phyloP scores from a whole-genome alignment of 1,140 invertebrate species.

The Drosophila funebris region DNA sequence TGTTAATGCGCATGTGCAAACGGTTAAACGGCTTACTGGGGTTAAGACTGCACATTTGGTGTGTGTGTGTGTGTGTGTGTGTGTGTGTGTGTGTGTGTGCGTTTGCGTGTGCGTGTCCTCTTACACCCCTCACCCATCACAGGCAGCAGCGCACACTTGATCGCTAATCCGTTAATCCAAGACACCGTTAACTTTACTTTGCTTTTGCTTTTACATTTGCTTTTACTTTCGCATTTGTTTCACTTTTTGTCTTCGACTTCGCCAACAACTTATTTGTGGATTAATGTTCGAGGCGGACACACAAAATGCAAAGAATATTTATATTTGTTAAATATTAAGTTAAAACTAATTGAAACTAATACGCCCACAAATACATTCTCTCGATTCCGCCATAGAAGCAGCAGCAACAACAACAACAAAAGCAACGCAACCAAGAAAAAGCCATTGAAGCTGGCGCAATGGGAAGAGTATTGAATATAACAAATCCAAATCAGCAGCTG shows the following conservation, averaged over 20 bases:
- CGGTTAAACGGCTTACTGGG: neutral
- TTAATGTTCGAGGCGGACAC: neutral
- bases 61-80: neutral
- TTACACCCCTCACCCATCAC: neutral
- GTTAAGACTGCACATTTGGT: neutral
- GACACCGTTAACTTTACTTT: slow-evolving; percentile 19
- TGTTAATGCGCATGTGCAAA: neutral
- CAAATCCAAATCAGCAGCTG: slow-evolving; percentile 14
- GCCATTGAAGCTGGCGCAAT: slow-evolving; percentile 54
- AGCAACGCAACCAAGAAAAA: slow-evolving; percentile 35
- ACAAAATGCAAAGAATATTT: neutral
- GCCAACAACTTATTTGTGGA: neutral
- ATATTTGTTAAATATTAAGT: neutral
- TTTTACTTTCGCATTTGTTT: slow-evolving; percentile 12
- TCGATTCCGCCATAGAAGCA: slow-evolving; percentile 3
- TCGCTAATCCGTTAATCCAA: slow-evolving; percentile 4
- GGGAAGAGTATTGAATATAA: slow-evolving; percentile 66
- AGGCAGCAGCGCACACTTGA: neutral
- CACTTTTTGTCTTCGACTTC: neutral
- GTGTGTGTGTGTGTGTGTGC: neutral
- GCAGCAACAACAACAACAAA: neutral
- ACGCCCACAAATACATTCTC: slow-evolving; percentile 2
- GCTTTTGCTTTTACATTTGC: slow-evolving; percentile 8
- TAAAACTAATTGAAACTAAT: neutral
- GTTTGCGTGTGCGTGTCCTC: no score